Conservation (phyloP, 2,888 invertebrate species). For the Tigriopus californicus region DNA sequence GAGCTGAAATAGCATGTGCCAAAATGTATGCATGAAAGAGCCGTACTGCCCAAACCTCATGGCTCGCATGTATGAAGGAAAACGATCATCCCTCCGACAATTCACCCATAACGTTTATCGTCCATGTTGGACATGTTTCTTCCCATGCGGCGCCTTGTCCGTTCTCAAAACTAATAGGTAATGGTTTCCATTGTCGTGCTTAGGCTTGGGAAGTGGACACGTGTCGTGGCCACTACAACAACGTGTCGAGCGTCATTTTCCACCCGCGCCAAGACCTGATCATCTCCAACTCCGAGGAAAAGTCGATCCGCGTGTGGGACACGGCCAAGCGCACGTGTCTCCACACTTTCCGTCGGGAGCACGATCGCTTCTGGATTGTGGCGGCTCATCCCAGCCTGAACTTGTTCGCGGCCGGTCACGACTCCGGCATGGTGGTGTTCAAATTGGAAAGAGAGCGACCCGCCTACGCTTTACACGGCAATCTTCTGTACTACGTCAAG, state of each 20-base stretch:
- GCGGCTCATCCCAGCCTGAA: slow-evolving; percentile 85
- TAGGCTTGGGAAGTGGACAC: slow-evolving; percentile 97
- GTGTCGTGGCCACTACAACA: slow-evolving; percentile 98
- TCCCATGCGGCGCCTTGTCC: too few relatives aligned
- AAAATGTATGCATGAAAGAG: too few relatives aligned
- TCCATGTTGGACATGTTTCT: too few relatives aligned
- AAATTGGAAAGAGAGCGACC: slow-evolving; percentile 84
- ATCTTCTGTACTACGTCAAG: slow-evolving; percentile 85
- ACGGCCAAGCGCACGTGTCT: slow-evolving; percentile 83
- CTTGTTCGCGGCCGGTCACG: slow-evolving; percentile 98
- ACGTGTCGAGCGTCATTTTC: slow-evolving; percentile 91
- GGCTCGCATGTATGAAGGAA: too few relatives aligned
- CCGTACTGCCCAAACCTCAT: too few relatives aligned
- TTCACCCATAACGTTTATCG: too few relatives aligned
- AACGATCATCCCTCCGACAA: too few relatives aligned
- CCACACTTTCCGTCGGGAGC: slow-evolving; percentile 79
- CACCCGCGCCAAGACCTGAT: slow-evolving; percentile 93
- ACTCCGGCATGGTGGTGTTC: slow-evolving; percentile 87
- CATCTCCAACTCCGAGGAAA: slow-evolving; percentile 92
- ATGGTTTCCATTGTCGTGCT: background rate
- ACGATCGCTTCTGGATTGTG: slow-evolving; percentile 94
- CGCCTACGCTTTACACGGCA: slow-evolving; percentile 81
- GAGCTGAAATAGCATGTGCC: too few relatives aligned
- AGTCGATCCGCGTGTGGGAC: slow-evolving; percentile 95
- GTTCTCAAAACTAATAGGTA: too few relatives aligned